Percentiles rank a stretch among this genome's conserved stretches.
phyloP scores from a whole-genome alignment of 2,113 vertebrate species.

The Carollia perspicillata region DNA sequence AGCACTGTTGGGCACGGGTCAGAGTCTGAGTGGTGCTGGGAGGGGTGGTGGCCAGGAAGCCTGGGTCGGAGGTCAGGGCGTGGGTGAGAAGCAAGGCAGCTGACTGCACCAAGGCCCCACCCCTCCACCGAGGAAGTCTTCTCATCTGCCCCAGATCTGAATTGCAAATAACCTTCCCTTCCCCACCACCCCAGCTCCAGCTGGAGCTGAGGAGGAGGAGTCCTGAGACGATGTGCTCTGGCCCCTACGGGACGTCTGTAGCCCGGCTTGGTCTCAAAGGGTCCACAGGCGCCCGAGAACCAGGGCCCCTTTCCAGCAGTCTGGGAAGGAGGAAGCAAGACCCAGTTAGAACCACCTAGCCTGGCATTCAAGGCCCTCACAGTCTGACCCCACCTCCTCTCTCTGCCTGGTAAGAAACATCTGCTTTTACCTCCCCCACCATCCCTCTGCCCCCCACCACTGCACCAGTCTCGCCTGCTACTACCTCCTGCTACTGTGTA shows the following conservation, averaged over 20 bases:
- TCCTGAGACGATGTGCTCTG: background rate
- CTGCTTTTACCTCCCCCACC: background rate
- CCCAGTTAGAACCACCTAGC: background rate
- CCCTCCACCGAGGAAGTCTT: background rate
- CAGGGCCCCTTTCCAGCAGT: background rate
- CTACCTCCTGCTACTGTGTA: background rate
- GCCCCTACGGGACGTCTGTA: background rate
- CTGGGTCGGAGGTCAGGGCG: background rate
- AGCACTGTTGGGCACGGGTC: background rate
- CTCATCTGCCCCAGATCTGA: slow-evolving; percentile 64
- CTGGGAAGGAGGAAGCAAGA: background rate
- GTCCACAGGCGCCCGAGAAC: slow-evolving; percentile 25
- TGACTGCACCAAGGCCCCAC: slow-evolving; percentile 16
- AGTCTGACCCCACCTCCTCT: background rate
- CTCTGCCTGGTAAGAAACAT: background rate
- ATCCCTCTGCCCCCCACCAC: background rate
- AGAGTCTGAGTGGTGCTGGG: background rate
- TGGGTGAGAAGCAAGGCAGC: slow-evolving; percentile 58
- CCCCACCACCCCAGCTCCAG: background rate
- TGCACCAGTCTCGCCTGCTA: background rate
- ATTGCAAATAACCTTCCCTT: slow-evolving; percentile 62
- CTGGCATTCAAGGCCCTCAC: background rate
- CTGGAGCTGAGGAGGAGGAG: slow-evolving; percentile 40
- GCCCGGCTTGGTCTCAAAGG: slow-evolving; percentile 25
- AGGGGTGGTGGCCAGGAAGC: background rate